Base-by-base conservation (phyloP, 2,888 invertebrate species). In the Philopedon plagiatum region DNA sequence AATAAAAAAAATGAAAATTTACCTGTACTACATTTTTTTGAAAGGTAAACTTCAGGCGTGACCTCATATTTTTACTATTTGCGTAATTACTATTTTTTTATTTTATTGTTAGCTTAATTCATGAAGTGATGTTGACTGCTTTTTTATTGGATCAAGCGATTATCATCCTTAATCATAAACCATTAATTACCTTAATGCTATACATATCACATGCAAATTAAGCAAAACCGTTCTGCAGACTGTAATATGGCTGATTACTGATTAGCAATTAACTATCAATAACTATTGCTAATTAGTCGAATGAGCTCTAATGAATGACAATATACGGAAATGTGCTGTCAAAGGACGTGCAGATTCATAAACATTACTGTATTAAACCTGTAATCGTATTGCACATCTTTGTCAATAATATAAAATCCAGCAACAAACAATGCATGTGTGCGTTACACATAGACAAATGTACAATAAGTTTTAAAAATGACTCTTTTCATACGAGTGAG, bases 211-310 rank as follows among this genome's bases (percentile, higher is more conserved):
- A 21, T 46, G 46, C n/a, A 46, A 46, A 46, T 46, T 23, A 13
- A 23, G 46, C 46, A 46, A 46, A 46, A 46, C 3, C 23, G n/a
- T 46, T 46, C 23, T 23, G n/a, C 46, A n/a, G 4, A 46, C 46
- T n/a, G n/a, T 9, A 46, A 46, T 46, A 23, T 15, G 11, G 23
- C 46, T 23, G 23, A 46, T 46, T 46, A 46, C 11, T 46, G 23
- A 21, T 23, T 21, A 19, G 15, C 21, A 15, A 46, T 46, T 23
- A 46, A 11, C 23, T n/a, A n/a, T n/a, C n/a, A 34, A 34, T 34
- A 19, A 23, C 23, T 44, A 46, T 46, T 11, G 11, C n/a, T 19
- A 44, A 46, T 46, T 46, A 23, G 46, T 11, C 9, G 7, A 21
- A 21, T n/a, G 46, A 8, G 18, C 21, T 46, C 15, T 46, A 21